Percentiles rank a stretch among this genome's conserved stretches.
These are phyloP conservation scores for Sarcophaga caerulescens DNA, from an alignment of 2,888 invertebrate species.

Conservation along the genomic window DNA sequence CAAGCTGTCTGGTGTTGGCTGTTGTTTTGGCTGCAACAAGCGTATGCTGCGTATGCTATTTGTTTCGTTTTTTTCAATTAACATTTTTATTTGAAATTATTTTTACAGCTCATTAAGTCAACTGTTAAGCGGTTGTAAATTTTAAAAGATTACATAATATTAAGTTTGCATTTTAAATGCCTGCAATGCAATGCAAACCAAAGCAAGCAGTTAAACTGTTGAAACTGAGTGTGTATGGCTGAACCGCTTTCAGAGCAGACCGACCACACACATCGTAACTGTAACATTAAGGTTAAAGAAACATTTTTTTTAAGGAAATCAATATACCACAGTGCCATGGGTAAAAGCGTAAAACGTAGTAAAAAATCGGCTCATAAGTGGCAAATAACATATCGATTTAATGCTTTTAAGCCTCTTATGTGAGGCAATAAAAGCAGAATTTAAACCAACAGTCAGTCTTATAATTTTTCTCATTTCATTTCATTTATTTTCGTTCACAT, in stretches of 20 bases:
- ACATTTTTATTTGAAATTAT: conserved; percentile 71
- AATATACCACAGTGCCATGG: neutral
- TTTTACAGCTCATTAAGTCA: conserved; percentile 71
- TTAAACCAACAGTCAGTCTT: conserved; percentile 30
- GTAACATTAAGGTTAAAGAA: conserved; percentile 63
- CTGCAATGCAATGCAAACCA: neutral
- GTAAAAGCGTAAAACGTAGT: neutral
- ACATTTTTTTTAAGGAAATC: conserved; percentile 18
- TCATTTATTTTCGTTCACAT: neutral
- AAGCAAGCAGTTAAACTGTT: conserved; percentile 6
- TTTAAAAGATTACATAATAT: conserved; percentile 67
- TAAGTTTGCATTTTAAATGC: conserved; percentile 58
- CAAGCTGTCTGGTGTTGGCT: too few species aligned
- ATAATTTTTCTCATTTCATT: conserved; percentile 2
- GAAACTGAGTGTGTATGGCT: neutral
- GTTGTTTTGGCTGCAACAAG: too few species aligned
- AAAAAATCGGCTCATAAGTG: conserved; percentile 52
- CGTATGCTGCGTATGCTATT: neutral
- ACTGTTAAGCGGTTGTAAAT: conserved; percentile 69
- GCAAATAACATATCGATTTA: conserved; percentile 67
- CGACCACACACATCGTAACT: conserved; percentile 68
- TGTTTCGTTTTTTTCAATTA: conserved; percentile 67
- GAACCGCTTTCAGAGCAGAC: neutral
- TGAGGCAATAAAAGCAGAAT: conserved; percentile 64
- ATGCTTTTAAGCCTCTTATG: conserved; percentile 68